Percentiles rank a stretch among this genome's conserved stretches.
These are phyloP conservation scores for Nomada ruficornis DNA, from an alignment of 2,888 invertebrate genomes.

Conservation along the genomic window DNA sequence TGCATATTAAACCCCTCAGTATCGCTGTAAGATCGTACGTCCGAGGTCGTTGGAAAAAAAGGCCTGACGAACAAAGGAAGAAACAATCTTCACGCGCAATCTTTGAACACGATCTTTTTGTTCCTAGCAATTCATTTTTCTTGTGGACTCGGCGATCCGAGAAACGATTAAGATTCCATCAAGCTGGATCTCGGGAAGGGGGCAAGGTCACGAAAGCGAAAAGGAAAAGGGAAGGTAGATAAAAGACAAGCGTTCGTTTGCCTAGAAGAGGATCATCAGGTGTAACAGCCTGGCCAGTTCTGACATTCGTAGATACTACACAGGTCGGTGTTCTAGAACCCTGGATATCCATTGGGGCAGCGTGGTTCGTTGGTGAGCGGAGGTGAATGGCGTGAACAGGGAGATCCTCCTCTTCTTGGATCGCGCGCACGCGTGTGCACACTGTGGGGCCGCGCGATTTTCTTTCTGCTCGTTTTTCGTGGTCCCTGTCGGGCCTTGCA, in stretches of 20 bases:
- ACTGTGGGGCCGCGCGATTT: conserved; percentile 55
- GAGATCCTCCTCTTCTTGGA: conserved; percentile 10
- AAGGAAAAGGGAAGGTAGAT: background rate
- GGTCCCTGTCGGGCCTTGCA: conserved; percentile 67
- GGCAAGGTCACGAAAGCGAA: conserved; percentile 42
- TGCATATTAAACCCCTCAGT: background rate
- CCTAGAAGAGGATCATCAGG: conserved; percentile 37
- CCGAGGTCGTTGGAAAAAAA: too few relatives aligned
- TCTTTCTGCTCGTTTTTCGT: conserved; percentile 69
- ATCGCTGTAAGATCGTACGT: background rate
- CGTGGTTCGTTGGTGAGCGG: conserved; percentile 36
- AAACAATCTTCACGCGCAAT: background rate
- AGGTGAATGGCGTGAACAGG: conserved; percentile 65
- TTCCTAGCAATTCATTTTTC: conserved; percentile 36
- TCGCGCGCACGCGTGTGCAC: conserved; percentile 12
- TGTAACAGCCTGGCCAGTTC: conserved; percentile 10
- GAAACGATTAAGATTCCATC: conserved; percentile 42
- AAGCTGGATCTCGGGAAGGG: background rate
- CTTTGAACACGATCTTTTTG: background rate
- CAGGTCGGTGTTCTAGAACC: conserved; percentile 57
- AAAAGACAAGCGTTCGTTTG: conserved; percentile 13
- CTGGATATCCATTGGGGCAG: conserved; percentile 71
- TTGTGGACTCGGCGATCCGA: conserved; percentile 6
- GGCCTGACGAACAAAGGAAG: background rate
- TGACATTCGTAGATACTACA: conserved; percentile 1